Evolutionary conservation across 2,113 vertebrate species (phyloP).

Genomic region (Psilopogon haemacephalus): DNA sequence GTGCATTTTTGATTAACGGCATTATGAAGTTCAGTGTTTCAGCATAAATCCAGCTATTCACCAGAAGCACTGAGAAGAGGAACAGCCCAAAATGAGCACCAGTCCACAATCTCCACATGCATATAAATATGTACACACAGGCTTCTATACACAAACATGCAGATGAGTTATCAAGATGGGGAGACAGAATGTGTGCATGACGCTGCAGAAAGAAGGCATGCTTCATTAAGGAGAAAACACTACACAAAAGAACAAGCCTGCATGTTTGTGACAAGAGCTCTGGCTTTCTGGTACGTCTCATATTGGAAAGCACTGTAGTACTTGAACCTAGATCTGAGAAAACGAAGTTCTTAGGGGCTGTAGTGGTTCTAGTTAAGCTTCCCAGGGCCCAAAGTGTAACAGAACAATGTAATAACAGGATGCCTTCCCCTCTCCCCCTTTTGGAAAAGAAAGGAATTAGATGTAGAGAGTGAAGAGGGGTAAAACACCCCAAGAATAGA

Average conservation of each 20-base stretch:
- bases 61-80: neutral
- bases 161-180: neutral
- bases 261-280: neutral
- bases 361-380: too few species aligned
- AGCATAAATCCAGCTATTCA: neutral
- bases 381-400: too few species aligned
- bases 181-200: neutral
- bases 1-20: neutral
- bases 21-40: neutral
- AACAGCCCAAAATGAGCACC: neutral
- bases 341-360: neutral
- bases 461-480: too few species aligned
- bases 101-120: neutral
- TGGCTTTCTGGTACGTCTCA: neutral
- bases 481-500: too few species aligned
- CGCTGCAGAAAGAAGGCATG: neutral
- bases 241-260: neutral
- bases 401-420: too few species aligned
- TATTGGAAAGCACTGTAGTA: neutral
- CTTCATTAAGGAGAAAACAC: neutral
- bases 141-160: neutral
- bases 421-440: too few species aligned
- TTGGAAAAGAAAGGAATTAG: too few species aligned
- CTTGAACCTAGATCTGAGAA: neutral
- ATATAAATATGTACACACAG: neutral